Evolutionary conservation across 2,113 vertebrate species (phyloP), one percentile per base, ranked within the genome.

Genomic region (Callochromis pleurospilus): DNA sequence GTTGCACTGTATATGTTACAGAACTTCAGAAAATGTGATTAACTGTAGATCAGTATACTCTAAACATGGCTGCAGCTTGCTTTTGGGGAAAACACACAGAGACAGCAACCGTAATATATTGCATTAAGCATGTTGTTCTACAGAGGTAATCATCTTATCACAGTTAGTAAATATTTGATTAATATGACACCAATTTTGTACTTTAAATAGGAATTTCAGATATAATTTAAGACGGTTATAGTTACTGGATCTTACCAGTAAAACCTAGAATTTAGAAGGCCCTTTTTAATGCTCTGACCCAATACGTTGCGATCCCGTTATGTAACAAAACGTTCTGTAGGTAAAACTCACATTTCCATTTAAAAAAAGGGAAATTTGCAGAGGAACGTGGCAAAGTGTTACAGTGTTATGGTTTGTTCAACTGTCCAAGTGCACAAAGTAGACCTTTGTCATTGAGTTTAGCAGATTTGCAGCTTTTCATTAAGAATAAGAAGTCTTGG

Each of bases 401-500:
- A 81, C 24, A 19, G 38, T 81, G 79, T 58, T 26, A 9, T 13
- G 14, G n/a, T 58, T 42, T n/a, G 49, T 62, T 87, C 24, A 62
- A 29, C 13, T 58, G 51, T 75, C 55, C 17, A 2, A 26, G 15
- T n/a, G 56, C 77, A 89, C 75, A 79, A 26, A 85, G n/a, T 26
- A 13, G 40, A 81, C 29, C 79, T 80, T 89, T 90, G 82, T 82
- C 58, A 33, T 65, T 36, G 11, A 38, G 60, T 51, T 53, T 47
- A 81, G 81, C 49, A 88, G 83, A 79, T 88, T 89, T 86, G 40
- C 36, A 45, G 24, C 75, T 70, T 54, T 68, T 36, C 42, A 80
- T 54, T 21, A 82, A 79, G 24, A 38, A 60, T 68, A 73, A 29
- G 21, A 73, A 62, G 60, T 88, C 79, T 42, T 90, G 89, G 60